Conservation (phyloP, 1,140 invertebrate species). For the Aphis craccivora region DNA sequence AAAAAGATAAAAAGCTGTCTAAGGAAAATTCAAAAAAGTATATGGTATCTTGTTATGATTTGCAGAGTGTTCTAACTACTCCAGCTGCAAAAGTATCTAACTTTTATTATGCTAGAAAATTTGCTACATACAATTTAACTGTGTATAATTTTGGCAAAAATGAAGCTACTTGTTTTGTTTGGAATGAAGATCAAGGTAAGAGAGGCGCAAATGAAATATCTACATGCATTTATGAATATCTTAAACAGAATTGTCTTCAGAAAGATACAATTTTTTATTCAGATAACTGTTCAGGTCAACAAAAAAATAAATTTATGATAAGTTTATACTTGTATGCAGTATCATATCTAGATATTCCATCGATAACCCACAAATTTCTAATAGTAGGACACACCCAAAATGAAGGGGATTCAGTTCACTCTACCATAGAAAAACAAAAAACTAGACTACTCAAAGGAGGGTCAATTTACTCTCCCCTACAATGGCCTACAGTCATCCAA, state of each 20-base stretch:
- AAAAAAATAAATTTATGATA: slow-evolving; percentile 59
- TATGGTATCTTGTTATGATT: not conserved
- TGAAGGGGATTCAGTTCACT: not conserved
- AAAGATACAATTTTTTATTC: slow-evolving; percentile 59
- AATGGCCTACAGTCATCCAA: slow-evolving; percentile 31
- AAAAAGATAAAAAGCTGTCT: not conserved
- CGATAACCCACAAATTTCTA: slow-evolving; percentile 57
- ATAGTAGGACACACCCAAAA: slow-evolving; percentile 11
- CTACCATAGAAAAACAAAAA: not conserved
- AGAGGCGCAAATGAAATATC: slow-evolving; percentile 61
- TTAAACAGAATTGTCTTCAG: slow-evolving; percentile 48
- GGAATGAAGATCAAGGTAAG: slow-evolving; percentile 61
- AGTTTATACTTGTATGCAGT: slow-evolving; percentile 49
- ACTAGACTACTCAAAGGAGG: slow-evolving; percentile 15
- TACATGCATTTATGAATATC: slow-evolving; percentile 63
- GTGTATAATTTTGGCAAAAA: slow-evolving; percentile 60
- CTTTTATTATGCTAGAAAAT: slow-evolving; percentile 60
- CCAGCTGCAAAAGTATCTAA: no score
- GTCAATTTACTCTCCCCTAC: slow-evolving; percentile 26
- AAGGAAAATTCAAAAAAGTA: slow-evolving; percentile 58
- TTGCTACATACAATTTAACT: slow-evolving; percentile 62
- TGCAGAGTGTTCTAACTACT: not conserved
- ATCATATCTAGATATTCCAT: slow-evolving; percentile 51
- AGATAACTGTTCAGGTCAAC: slow-evolving; percentile 60
- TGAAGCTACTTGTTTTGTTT: slow-evolving; percentile 61